phyloP scores from a whole-genome alignment of 2,888 invertebrate species.

The Epicampocera succincta region DNA sequence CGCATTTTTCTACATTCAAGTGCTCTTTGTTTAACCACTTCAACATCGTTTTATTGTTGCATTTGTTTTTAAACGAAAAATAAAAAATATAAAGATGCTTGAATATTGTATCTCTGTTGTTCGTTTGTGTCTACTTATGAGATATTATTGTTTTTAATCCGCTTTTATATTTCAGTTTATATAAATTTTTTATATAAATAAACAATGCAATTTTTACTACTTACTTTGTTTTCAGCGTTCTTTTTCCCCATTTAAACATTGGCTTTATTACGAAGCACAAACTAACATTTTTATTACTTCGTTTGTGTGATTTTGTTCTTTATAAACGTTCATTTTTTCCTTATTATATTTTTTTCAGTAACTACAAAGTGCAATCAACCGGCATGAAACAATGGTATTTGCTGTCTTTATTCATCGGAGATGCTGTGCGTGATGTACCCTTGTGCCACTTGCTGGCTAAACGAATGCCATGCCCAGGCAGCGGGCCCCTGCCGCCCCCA shows the following conservation, averaged over 20 bases:
- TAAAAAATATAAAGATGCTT: constrained; percentile 35
- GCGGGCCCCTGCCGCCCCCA: constrained; percentile 78
- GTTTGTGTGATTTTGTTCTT: constrained; percentile 62
- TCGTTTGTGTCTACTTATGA: constrained; percentile 77
- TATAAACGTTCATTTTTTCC: constrained; percentile 39
- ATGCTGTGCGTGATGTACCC: constrained; percentile 90
- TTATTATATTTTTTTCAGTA: constrained; percentile 82
- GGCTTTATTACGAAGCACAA: constrained; percentile 65
- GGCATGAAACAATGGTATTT: constrained; percentile 91
- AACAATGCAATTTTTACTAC: constrained; percentile 65
- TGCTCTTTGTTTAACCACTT: constrained; percentile 51
- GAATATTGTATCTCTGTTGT: constrained; percentile 45
- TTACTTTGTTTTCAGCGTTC: constrained; percentile 33
- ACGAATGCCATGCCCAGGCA: constrained; percentile 84
- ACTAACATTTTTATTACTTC: constrained; percentile 42
- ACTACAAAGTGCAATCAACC: constrained; percentile 89
- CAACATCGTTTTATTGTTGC: constrained; percentile 61
- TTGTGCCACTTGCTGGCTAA: constrained; percentile 91
- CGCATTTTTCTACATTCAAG: constrained; percentile 46
- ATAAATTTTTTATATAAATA: constrained; percentile 35
- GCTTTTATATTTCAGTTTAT: constrained; percentile 72
- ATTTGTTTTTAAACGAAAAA: constrained; percentile 16
- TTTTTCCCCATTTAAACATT: constrained; percentile 62
- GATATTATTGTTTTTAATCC: constrained; percentile 80
- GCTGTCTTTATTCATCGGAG: constrained; percentile 92